Percentiles rank a stretch among this genome's conserved stretches.
phyloP scores from a whole-genome alignment of 1,140 invertebrate genomes.

The Neodiprion fabricii region DNA sequence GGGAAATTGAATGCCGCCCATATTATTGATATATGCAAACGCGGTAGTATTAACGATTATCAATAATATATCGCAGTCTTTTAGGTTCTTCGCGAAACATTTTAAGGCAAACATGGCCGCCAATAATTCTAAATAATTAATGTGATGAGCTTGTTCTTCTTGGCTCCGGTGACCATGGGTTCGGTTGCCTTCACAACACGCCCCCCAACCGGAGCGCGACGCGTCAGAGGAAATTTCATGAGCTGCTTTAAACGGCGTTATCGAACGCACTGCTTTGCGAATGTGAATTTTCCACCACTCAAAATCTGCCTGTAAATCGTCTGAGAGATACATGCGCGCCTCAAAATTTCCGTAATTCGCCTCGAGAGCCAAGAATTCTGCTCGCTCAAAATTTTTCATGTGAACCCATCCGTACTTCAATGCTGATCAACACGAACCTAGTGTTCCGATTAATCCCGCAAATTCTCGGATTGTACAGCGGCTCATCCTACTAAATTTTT shows the following conservation, averaged over 20 bases:
- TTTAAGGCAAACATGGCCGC: conserved; percentile 20
- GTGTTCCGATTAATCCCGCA: conserved; percentile 13
- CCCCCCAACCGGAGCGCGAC: conserved; percentile 21
- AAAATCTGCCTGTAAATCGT: conserved; percentile 6
- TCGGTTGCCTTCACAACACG: conserved; percentile 13
- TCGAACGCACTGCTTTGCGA: conserved; percentile 9
- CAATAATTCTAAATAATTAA: conserved; percentile 24
- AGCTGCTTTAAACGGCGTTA: conserved; percentile 15
- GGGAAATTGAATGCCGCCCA: conserved; percentile 22
- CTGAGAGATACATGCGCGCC: conserved; percentile 16
- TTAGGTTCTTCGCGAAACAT: conserved; percentile 19
- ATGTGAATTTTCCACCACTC: conserved; percentile 19
- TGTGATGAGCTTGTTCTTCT: conserved; percentile 13
- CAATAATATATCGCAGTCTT: conserved; percentile 17
- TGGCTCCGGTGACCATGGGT: conserved; percentile 19
- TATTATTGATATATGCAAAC: conserved; percentile 24
- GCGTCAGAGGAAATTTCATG: conserved; percentile 26
- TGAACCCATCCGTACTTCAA: conserved; percentile 16
- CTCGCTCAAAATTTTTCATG: conserved; percentile 22
- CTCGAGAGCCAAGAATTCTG: conserved; percentile 13
- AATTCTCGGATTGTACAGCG: conserved; percentile 17
- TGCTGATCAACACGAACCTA: conserved; percentile 13
- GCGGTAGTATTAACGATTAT: conserved; percentile 23
- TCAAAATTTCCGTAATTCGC: conserved; percentile 14
- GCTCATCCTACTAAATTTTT: conserved; percentile 1